Conservation (phyloP, 2,113 vertebrate species). For the Eleginops maclovinus region DNA sequence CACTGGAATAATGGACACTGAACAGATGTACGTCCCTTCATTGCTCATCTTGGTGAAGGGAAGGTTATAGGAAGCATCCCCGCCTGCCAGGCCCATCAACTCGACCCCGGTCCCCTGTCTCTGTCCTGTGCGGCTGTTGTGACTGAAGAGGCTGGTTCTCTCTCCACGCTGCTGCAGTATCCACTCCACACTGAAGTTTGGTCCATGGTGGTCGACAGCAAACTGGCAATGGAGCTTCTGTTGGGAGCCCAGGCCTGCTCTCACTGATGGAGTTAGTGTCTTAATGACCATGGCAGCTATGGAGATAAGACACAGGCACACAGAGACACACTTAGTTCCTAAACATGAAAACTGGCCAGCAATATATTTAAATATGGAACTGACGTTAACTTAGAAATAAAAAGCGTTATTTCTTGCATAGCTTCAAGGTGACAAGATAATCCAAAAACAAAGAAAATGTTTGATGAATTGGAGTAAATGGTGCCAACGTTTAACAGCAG, state of each 20-base stretch:
- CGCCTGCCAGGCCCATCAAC: conserved; percentile 56
- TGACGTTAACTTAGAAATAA: not conserved
- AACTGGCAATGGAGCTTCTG: conserved; percentile 82
- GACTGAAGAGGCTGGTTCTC: conserved; percentile 61
- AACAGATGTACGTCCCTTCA: conserved; percentile 79
- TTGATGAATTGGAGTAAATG: too few species aligned
- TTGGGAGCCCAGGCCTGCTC: conserved; percentile 56
- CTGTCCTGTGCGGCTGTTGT: conserved; percentile 49
- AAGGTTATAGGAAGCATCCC: conserved; percentile 78
- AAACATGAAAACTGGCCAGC: too few species aligned
- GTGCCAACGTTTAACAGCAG: too few species aligned
- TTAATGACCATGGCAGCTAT: conserved; percentile 78
- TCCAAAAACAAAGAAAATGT: too few species aligned
- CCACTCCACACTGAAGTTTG: conserved; percentile 72
- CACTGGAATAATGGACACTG: conserved; percentile 72
- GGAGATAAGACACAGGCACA: not conserved
- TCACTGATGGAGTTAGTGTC: conserved; percentile 71
- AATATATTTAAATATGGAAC: not conserved
- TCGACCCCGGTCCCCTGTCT: conserved; percentile 57
- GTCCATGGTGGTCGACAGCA: conserved; percentile 71
- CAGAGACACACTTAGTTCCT: not conserved
- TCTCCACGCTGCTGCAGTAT: conserved; percentile 60
- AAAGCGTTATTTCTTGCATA: too few species aligned
- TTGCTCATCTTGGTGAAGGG: conserved; percentile 52
- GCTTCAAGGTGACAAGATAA: too few species aligned